Conservation (phyloP, 2,888 invertebrate genomes). For the Tetragonisca angustula region DNA sequence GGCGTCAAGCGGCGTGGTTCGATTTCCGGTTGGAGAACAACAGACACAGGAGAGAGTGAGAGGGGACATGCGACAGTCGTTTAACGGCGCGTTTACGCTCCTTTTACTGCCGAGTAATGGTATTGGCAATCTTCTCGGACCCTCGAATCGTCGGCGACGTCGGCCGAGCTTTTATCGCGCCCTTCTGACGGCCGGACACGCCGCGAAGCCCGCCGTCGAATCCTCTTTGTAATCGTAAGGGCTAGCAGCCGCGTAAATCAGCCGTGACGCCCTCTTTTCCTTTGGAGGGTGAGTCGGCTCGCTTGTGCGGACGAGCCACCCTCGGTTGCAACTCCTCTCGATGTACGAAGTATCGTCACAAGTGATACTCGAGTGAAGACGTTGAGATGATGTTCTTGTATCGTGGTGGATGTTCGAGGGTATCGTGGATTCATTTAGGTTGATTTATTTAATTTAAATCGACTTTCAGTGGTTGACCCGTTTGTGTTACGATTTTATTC, state of each 20-base stretch:
- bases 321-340: not conserved
- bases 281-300: conserved; percentile 33
- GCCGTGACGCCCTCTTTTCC: not conserved
- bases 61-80: conserved; percentile 52
- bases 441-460: too few relatives aligned
- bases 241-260: conserved; percentile 55
- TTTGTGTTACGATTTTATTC: too few relatives aligned
- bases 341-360: not conserved
- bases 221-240: conserved; percentile 30
- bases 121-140: conserved; percentile 66
- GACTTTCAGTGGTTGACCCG: too few relatives aligned
- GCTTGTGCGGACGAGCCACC: conserved; percentile 44
- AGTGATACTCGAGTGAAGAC: not conserved
- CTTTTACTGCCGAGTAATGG: conserved; percentile 72
- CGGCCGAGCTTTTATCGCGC: conserved; percentile 41
- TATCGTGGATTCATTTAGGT: not conserved
- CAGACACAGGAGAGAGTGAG: too few relatives aligned
- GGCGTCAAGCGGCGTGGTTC: conserved; percentile 17
- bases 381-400: not conserved
- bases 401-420: not conserved
- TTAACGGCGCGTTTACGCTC: conserved; percentile 70
- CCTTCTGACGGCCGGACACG: conserved; percentile 13
- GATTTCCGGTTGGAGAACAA: conserved; percentile 1
- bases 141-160: conserved; percentile 17
- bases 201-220: conserved; percentile 44